Evolutionary conservation across 2,797 vertebrate genomes (phyloP), one percentile per base, ranked within the genome.

Genomic region (Glyptemys insculpta): DNA sequence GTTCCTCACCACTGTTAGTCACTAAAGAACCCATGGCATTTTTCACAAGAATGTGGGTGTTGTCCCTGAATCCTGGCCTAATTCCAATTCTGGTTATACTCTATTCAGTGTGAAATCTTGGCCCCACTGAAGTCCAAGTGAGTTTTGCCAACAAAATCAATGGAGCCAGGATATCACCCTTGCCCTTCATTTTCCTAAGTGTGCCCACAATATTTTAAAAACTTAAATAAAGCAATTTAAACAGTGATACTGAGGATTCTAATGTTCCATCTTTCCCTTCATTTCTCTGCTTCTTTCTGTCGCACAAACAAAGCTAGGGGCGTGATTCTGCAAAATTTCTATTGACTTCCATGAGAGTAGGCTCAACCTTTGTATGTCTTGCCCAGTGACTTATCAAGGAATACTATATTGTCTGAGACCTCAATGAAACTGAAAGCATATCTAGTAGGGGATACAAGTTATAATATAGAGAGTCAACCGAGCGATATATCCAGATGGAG

Each of bases 221-320:
- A 65, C 79, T 27, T n/a, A 57, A 84, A 27, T 7, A 44, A 10
- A 54, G 44, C 1, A 1, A 34, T 18, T 83, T 50, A 76, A 91
- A 85, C 8, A 16, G 10, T 3, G 11, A 8, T 0, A 1, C 12
- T 41, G 47, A 31, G 14, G 53, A 49, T 80, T n/a, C 3, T 1
- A 85, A 65, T 1, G 14, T 29, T 76, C 80, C 7, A 21, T 23
- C 7, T 5, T 68, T 18, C 34, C 8, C 8, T 68, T 62, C n/a
- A 47, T 91, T 49, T 49, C 50, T 54, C 53, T 81, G 47, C 18
- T 18, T 27, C 49, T 81, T 41, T 62, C 23, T n/a, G 29, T 31
- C 34, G 0, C 19, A 76, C 78, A 52, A 49, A 49, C 41, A 82
- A 25, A 52, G 56, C 49, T 10, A 85, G 53, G 31, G 31, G 41